Conservation (phyloP, 2,797 vertebrate species). For the Oreonectes daqikongensis region DNA sequence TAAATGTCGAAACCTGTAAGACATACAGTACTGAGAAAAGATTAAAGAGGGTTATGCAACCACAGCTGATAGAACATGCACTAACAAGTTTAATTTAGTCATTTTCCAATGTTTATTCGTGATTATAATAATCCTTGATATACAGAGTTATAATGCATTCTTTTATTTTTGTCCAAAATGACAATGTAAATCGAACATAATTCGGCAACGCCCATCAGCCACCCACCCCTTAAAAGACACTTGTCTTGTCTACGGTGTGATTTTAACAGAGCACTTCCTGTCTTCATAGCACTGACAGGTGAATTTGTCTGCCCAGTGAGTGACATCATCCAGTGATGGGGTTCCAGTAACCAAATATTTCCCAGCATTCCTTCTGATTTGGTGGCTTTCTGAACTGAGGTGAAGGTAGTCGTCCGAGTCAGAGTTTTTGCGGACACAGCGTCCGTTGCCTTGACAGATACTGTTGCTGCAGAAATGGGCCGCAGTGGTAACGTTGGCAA, state of each 20-base stretch:
- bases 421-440: constrained; percentile 79
- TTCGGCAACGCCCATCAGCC: no score
- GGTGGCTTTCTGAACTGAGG: constrained; percentile 72
- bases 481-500: constrained; percentile 82
- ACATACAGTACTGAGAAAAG: neutral
- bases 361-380: constrained; percentile 62
- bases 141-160: no score
- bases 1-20: no score
- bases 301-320: constrained; percentile 43
- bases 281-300: constrained; percentile 50
- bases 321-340: constrained; percentile 34
- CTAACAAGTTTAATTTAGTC: neutral
- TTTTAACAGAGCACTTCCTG: constrained; percentile 32
- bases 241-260: neutral
- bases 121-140: neutral
- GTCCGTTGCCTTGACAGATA: constrained; percentile 74
- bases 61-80: neutral
- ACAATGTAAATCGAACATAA: no score
- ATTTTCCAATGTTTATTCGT: neutral
- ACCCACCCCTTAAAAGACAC: no score
- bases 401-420: constrained; percentile 80
- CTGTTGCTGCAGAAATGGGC: constrained; percentile 76
- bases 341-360: constrained; percentile 40
- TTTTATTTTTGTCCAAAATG: no score
- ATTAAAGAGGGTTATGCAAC: neutral